These are phyloP conservation scores for Leptodactylus fuscus DNA, from an alignment of 2,113 vertebrate species.

Conservation along the genomic window DNA sequence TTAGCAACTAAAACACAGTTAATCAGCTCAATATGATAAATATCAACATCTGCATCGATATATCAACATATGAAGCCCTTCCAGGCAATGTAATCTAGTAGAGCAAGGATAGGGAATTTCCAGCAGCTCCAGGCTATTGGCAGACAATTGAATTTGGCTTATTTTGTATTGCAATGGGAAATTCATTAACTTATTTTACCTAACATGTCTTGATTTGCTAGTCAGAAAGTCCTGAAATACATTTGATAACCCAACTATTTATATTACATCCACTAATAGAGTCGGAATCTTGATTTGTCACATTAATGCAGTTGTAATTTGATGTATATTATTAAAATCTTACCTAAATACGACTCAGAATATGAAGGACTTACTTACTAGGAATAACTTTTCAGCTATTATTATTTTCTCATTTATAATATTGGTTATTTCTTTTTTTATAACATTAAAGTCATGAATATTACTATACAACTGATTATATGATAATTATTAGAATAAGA, in stretches of 20 bases:
- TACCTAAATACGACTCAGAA: not conserved
- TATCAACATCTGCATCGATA: slow-evolving; percentile 32
- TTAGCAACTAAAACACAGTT: slow-evolving; percentile 30
- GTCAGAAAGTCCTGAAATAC: slow-evolving; percentile 3
- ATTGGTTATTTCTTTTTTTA: not conserved
- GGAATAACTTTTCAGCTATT: not conserved
- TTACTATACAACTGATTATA: too few species aligned
- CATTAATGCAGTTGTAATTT: slow-evolving; percentile 11
- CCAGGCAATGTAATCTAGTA: slow-evolving; percentile 47
- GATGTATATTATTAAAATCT: not conserved
- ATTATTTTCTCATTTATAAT: not conserved
- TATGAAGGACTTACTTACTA: not conserved
- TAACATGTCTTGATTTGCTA: slow-evolving; percentile 55
- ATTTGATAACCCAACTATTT: slow-evolving; percentile 12
- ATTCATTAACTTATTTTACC: slow-evolving; percentile 33
- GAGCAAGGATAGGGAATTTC: slow-evolving; percentile 53
- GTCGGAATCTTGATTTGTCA: not conserved
- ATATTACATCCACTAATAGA: not conserved
- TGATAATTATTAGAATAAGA: too few species aligned
- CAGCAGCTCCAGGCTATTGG: slow-evolving; percentile 48
- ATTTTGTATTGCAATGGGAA: slow-evolving; percentile 34
- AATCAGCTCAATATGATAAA: slow-evolving; percentile 22
- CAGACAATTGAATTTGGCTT: slow-evolving; percentile 25
- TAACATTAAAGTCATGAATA: not conserved
- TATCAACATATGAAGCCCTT: slow-evolving; percentile 38